Percentiles rank a stretch among this genome's conserved stretches.
Conservation (phyloP, 1,140 invertebrate species). For the Aphidius ervi region DNA sequence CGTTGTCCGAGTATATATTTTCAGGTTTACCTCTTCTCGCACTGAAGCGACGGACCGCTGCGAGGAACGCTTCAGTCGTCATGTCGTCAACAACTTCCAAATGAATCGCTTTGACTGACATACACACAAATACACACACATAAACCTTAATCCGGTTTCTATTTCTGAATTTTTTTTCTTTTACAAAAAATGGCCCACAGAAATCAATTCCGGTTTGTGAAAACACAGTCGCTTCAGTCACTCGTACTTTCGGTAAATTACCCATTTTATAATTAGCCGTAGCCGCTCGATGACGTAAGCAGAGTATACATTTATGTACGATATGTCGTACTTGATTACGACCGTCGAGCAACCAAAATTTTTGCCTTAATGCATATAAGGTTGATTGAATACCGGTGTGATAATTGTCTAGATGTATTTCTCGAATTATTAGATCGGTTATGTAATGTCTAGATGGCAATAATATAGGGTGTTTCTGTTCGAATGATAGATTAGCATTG, state of each 20-base stretch:
- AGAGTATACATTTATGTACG: not conserved
- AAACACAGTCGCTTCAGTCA: not conserved
- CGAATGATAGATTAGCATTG: not conserved
- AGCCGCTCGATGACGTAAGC: not conserved
- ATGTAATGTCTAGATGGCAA: conserved; percentile 7
- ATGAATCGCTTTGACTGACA: not conserved
- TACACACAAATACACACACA: conserved; percentile 3
- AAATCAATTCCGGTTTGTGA: not conserved
- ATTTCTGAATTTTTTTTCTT: conserved; percentile 8
- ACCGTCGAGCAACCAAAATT: conserved; percentile 6
- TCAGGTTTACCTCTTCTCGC: conserved; percentile 21
- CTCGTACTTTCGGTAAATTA: conserved; percentile 1
- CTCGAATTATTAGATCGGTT: conserved; percentile 3
- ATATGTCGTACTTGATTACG: conserved; percentile 2
- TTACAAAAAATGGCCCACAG: conserved; percentile 7
- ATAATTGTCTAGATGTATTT: conserved; percentile 29
- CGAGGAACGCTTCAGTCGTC: conserved; percentile 28
- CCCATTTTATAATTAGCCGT: not conserved
- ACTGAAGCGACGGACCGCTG: conserved; percentile 32
- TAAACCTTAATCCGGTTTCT: not conserved
- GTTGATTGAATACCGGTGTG: conserved; percentile 6
- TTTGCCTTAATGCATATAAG: no score
- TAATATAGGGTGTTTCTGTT: conserved; percentile 43
- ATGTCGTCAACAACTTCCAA: conserved; percentile 3
- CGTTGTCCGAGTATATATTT: conserved; percentile 17